These are phyloP conservation scores for Clarias batrachus DNA, from an alignment of 2,113 vertebrate genomes.

Conservation along the genomic window DNA sequence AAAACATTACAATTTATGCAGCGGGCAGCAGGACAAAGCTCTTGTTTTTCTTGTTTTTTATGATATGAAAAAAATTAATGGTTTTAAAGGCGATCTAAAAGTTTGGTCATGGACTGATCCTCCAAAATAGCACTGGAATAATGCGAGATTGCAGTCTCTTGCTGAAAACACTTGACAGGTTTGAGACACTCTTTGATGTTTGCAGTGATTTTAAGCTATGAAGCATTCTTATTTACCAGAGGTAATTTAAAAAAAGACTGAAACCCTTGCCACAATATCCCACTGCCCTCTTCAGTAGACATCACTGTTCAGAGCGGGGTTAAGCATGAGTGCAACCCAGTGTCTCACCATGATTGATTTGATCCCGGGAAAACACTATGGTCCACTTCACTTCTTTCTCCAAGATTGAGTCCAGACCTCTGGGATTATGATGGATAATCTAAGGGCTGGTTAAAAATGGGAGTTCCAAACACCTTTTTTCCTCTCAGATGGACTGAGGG, in stretches of 20 bases:
- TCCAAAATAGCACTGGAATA: not conserved
- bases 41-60: not conserved
- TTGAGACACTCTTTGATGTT: not conserved
- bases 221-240: not conserved
- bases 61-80: not conserved
- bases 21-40: not conserved
- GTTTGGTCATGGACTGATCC: not conserved
- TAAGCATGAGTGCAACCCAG: constrained; percentile 35
- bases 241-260: not conserved
- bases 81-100: not conserved
- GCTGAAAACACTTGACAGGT: not conserved
- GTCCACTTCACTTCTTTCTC: constrained; percentile 50
- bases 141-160: not conserved
- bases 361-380: constrained; percentile 51
- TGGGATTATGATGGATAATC: constrained; percentile 50
- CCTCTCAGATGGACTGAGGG: not conserved
- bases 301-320: constrained; percentile 37
- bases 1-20: not conserved
- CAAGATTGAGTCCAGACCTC: constrained; percentile 53
- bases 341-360: constrained; percentile 49
- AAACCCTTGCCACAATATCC: not conserved
- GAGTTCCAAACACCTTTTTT: constrained; percentile 35
- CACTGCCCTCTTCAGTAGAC: constrained; percentile 12
- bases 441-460: constrained; percentile 47
- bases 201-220: constrained; percentile 1